Base-by-base conservation (phyloP, 2,113 vertebrate genomes). In the Thalassoma bifasciatum region DNA sequence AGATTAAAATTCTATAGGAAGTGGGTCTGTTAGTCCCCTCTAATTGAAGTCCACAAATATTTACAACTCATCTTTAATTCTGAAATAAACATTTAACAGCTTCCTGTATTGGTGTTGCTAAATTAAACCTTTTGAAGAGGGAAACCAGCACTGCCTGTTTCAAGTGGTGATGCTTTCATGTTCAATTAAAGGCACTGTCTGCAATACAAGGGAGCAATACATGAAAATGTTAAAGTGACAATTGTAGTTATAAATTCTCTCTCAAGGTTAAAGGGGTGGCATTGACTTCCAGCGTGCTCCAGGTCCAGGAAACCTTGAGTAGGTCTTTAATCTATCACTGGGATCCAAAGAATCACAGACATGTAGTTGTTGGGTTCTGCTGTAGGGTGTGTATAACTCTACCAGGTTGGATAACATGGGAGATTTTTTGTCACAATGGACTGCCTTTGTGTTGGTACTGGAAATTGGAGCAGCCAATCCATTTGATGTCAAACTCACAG, bases 151-250 rank as follows among this genome's bases (percentile, higher is more conserved):
- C 34, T 26, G 51, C 61, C 22, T 10, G 47, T 30, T n/a, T 79
- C 36, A 26, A 56, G 56, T 24, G 30, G 24, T 40, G 46, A 65
- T 76, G 57, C n/a, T 14, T 60, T 66, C 42, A 52, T 51, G 58
- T 42, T n/a, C 9, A 59, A 66, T 75, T 38, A 10, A 49, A 58
- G 63, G 7, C 11, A 24, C 46, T 23, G 40, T 12, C 17, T 36
- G 52, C 13, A 5, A 8, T 4, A 12, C 5, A 30, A 26, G 2
- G 24, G 4, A 4, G 1, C 26, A 12, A 57, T 8, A 2, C 1
- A 11, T 5, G 30, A 30, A 30, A 30, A 30, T 30, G 30, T 30
- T 30, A 30, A 30, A 30, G 30, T 30, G 3, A 30, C 3, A 30
- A 3, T 30, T 3, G 30, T 30, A 30, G 4, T 36, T 49, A 40